Base-by-base conservation (phyloP, 35 echinoderm and acorn worm genomes). In the Ophiothrix spiculata region DNA sequence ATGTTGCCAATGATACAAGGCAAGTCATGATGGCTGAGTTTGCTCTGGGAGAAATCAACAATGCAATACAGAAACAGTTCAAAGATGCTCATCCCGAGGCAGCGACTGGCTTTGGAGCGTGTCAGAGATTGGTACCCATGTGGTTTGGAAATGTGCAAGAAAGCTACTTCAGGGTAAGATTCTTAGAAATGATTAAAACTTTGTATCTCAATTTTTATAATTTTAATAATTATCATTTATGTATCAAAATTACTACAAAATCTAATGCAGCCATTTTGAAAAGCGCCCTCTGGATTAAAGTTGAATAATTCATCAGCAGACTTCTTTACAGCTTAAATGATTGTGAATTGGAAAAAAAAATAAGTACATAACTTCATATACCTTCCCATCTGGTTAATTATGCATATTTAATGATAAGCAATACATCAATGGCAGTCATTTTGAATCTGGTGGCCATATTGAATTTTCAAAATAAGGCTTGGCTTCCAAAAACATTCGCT, bases 31-130 rank as follows among this genome's bases (percentile, higher is more conserved):
- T 93, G 16, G 95, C 94, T 0, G 90, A 97, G 37, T 90, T 92
- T 84, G 91, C 84, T 33, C 64, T 97, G 19, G 87, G 87, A 33
- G 69, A 81, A 16, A 81, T 97, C 0, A 97, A 93, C 64, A 91
- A 93, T 39, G 69, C 60, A 0, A 97, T 97, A 36, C 91, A 90
- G 77, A 29, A 56, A 21, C 90, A 92, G 80, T 90, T 83, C 56
- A 76, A 75, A 23, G 40, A 40, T 75, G 78, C 60, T 15, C 60
- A 69, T n/a, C 60, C 90, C 32, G 56, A 69, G 33, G 78, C 89
- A 0, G 32, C 74, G 54, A 75, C 81, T 4, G 87, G 34, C 4
- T 90, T 86, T 90, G 86, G 90, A 33, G 82, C 84, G n/a, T 97
- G 95, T 75, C 74, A 91, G 38, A 56, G 73, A 80, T 77, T 97